Base-by-base conservation (phyloP, 2,888 invertebrate genomes). In the Scaptomyza parva region DNA sequence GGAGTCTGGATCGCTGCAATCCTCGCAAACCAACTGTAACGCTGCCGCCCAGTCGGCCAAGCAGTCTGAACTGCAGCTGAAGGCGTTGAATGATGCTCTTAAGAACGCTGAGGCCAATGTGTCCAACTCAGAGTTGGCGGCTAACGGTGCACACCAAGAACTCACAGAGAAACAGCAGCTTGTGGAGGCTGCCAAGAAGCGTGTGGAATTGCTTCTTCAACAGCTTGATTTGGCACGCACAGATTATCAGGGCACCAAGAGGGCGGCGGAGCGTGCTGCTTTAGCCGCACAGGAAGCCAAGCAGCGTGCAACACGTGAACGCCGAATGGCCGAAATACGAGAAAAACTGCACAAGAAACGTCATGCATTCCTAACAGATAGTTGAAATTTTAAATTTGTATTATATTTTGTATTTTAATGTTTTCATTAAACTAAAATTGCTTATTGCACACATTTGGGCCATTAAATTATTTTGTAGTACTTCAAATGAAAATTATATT, bases 261-360 rank as follows among this genome's bases (percentile, higher is more conserved):
- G 94, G 63, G 94, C 95, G 0, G 95, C 95, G 0, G 94, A 94
- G 44, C 93, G 93, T 64, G 95, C 95, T 0, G 94, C 94, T 18
- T 93, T 94, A 54, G 93, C 95, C 0, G 96, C 96, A 0, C 93
- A 93, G 22, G 94, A 94, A 14, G 95, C 95, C 6, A 94, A 94
- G 9, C 66, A 71, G 44, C 65, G 82, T 1, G 76, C 78, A 1
- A 26, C 66, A 0, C 53, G 78, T 8, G 76, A 78, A 11, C 72
- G 82, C 0, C 71, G 86, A 35, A 65, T 22, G 24, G 61, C 69
- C 3, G 61, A 79, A 17, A 43, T 68, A 5, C 64, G 45, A 12
- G 12, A 9, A 14, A 66, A 63, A 1, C 55, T 76, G 39, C 50
- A 22, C 3, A 62, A 26, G 9, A 17, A 37, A 9, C 57, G 33